Evolutionary conservation across 2,797 vertebrate species (phyloP), one percentile per base, ranked within the genome.

Genomic region (Melanogrammus aeglefinus): DNA sequence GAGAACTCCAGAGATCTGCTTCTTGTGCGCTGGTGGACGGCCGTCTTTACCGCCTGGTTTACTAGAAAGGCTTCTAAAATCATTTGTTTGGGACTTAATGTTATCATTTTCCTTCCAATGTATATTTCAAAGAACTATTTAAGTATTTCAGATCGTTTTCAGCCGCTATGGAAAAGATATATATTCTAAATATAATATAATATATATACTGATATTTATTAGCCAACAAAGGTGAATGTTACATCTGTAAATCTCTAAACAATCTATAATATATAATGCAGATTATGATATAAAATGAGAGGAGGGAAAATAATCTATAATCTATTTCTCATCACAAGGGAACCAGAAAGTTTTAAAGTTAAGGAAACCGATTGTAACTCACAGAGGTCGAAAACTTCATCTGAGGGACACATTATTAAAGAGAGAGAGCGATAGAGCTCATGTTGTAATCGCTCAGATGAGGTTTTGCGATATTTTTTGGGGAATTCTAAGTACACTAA

Each of bases 121-220:
- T 57, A 57, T 57, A 57, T 57, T 57, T n/a, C 51, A 57, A 8
- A 66, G 57, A 24, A 66, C 27, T 66, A n/a, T 66, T 8, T 2
- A n/a, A 66, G 8, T 7, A n/a, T 66, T 66, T 27, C 57, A 33
- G 31, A 33, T 3, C 3, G 31, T 33, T 33, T 33, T 33, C 31
- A 33, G 31, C 31, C 31, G 31, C 31, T 33, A 33, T 33, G 4
- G 2, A 33, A 33, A 33, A 33, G 31, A 0, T 33, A 33, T 33
- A 33, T 33, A 33, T 33, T 33, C 31, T 33, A 33, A 33, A 66
- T 7, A n/a, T 1, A 27, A 6, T 66, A 24, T 24, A 66, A n/a
- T 24, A 66, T 57, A 57, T 57, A 57, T 57, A 57, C 51, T 66
- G 57, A 66, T 66, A 66, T 66, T 66, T 66, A 66, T 27, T 24